Percentiles rank a stretch among this genome's conserved stretches.
phyloP scores from a whole-genome alignment of 2,113 vertebrate species.

The Chelonoidis abingdonii region DNA sequence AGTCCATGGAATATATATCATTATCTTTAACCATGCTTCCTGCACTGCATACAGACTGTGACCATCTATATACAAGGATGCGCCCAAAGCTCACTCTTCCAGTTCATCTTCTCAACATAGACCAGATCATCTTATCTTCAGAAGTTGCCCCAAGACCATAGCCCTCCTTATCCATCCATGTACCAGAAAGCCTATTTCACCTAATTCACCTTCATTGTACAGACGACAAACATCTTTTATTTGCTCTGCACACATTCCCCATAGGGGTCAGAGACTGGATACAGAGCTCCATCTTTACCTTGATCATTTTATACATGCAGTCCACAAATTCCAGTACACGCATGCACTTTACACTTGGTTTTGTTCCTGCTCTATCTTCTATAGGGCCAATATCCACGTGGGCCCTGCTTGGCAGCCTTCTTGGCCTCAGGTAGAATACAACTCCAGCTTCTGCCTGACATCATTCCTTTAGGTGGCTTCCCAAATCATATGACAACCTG shows the following conservation, averaged over 20 bases:
- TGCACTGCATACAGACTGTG: neutral
- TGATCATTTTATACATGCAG: neutral
- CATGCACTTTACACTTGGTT: neutral
- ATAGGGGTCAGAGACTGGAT: neutral
- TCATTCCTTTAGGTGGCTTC: neutral
- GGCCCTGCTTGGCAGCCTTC: neutral
- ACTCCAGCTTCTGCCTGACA: neutral
- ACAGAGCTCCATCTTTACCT: neutral
- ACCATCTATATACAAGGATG: neutral
- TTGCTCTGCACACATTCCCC: neutral
- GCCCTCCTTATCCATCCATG: neutral
- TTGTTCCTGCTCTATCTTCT: neutral
- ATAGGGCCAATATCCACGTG: accelerated
- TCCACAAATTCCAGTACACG: neutral
- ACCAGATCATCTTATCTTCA: neutral
- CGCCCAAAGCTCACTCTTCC: neutral
- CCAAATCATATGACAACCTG: neutral
- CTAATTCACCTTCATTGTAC: neutral
- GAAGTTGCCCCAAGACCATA: neutral
- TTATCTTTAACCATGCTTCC: neutral
- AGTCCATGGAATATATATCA: neutral
- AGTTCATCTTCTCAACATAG: neutral
- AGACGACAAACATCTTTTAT: neutral
- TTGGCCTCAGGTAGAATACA: neutral
- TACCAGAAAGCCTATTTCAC: neutral